Evolutionary conservation across 2,888 invertebrate genomes (phyloP).

Genomic region (Phaedon cochleariae): DNA sequence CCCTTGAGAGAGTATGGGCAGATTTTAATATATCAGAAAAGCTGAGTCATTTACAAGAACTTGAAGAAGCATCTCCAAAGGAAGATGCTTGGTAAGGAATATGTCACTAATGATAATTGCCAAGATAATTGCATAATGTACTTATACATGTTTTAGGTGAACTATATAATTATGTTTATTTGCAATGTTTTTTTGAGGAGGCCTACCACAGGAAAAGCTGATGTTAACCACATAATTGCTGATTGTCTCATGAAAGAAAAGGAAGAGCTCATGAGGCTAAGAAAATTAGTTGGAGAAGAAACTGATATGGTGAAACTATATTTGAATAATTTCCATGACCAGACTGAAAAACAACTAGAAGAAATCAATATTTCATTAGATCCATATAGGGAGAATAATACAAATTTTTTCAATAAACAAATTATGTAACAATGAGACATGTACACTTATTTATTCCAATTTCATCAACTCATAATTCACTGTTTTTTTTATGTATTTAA

Average conservation of each 20-base stretch:
- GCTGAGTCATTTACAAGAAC: conserved; percentile 20
- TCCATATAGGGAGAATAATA: neutral
- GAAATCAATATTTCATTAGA: conserved; percentile 10
- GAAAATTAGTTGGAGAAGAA: conserved; percentile 22
- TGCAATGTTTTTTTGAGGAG: conserved; percentile 23
- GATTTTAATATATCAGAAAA: conserved; percentile 24
- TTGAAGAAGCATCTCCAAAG: conserved; percentile 20
- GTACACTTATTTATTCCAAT: neutral
- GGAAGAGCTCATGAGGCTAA: conserved; percentile 20
- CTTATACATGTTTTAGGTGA: too few relatives aligned
- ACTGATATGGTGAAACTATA: conserved; percentile 10
- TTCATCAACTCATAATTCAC: neutral
- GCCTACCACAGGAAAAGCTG: conserved; percentile 28
- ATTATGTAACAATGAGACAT: neutral
- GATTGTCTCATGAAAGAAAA: conserved; percentile 18
- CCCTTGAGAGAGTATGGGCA: conserved; percentile 20
- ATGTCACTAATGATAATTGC: too few relatives aligned
- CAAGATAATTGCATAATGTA: too few relatives aligned
- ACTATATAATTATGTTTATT: too few relatives aligned
- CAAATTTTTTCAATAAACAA: neutral
- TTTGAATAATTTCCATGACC: conserved; percentile 18
- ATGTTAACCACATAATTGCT: conserved; percentile 23
- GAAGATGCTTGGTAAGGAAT: conserved; percentile 27
- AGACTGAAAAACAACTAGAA: conserved; percentile 14
- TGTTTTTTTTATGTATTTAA: too few relatives aligned